These are phyloP conservation scores for Drosophila kuntzei DNA, from an alignment of 2,888 invertebrate species.

Conservation along the genomic window DNA sequence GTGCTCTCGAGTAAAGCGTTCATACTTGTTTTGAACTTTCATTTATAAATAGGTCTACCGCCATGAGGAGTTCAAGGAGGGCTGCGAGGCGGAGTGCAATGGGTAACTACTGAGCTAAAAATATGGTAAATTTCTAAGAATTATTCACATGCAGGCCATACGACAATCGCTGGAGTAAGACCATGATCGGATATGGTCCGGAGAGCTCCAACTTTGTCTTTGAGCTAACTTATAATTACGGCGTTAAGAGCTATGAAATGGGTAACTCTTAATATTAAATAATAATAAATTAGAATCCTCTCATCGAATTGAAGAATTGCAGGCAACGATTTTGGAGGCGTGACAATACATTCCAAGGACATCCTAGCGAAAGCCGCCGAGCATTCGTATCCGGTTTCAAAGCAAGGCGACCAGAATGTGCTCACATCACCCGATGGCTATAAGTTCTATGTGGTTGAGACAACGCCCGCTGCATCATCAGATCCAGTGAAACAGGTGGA, in stretches of 20 bases:
- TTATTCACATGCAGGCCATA: conserved; percentile 90
- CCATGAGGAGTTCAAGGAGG: conserved; percentile 98
- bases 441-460: conserved; percentile 91
- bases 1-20: neutral
- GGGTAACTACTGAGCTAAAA: conserved; percentile 88
- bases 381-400: conserved; percentile 90
- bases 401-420: conserved; percentile 88
- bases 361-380: conserved; percentile 90
- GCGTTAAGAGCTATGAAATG: conserved; percentile 92
- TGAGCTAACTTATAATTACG: conserved; percentile 99
- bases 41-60: conserved; percentile 90
- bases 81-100: conserved; percentile 98
- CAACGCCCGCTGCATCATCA: conserved; percentile 88
- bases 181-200: conserved; percentile 99
- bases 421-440: conserved; percentile 97
- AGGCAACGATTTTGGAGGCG: conserved; percentile 94
- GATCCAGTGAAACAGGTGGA: conserved; percentile 94
- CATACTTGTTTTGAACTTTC: neutral
- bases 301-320: neutral
- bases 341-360: conserved; percentile 93
- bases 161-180: conserved; percentile 99
- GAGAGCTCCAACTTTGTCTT: conserved; percentile 98
- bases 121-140: conserved; percentile 1
- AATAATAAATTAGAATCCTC: neutral
- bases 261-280: conserved; percentile 86